These are phyloP conservation scores for Geopemphigus sp. DNA, from an alignment of 1,140 invertebrate genomes.

Conservation along the genomic window DNA sequence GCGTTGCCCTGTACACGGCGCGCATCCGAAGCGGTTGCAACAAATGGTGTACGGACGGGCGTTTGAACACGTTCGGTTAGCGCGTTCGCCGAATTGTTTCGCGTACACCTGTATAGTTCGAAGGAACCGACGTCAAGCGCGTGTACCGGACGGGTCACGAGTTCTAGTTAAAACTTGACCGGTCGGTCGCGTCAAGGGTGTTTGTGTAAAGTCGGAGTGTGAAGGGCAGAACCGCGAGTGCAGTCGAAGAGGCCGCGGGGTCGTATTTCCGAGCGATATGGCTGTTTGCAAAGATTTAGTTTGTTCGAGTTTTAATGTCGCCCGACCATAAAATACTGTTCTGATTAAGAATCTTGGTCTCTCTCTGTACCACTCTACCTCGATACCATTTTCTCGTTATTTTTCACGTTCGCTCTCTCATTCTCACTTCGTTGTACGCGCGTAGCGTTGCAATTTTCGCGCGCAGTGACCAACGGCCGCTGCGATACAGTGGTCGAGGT, in stretches of 20 bases:
- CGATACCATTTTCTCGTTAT: no score
- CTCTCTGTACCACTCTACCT: background rate
- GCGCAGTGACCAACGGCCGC: background rate
- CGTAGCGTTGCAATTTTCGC: background rate
- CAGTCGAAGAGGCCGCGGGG: no score
- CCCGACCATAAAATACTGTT: slow-evolving; percentile 37
- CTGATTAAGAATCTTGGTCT: slow-evolving; percentile 31
- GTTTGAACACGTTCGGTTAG: no score
- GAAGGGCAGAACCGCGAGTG: no score
- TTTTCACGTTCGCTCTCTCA: background rate
- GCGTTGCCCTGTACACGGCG: no score
- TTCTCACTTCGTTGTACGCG: background rate
- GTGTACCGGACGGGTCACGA: no score
- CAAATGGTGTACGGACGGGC: no score
- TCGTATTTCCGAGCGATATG: background rate
- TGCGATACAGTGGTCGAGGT: background rate
- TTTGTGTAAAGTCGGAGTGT: no score
- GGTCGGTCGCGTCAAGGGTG: background rate
- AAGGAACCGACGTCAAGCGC: background rate
- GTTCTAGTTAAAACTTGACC: background rate
- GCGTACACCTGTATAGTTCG: no score
- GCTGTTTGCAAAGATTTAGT: slow-evolving; percentile 36
- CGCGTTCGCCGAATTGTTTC: no score
- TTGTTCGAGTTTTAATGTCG: slow-evolving; percentile 47
- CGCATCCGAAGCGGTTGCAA: no score